Evolutionary conservation across 2,113 vertebrate species (phyloP).

Genomic region (Aegotheles bennettii): DNA sequence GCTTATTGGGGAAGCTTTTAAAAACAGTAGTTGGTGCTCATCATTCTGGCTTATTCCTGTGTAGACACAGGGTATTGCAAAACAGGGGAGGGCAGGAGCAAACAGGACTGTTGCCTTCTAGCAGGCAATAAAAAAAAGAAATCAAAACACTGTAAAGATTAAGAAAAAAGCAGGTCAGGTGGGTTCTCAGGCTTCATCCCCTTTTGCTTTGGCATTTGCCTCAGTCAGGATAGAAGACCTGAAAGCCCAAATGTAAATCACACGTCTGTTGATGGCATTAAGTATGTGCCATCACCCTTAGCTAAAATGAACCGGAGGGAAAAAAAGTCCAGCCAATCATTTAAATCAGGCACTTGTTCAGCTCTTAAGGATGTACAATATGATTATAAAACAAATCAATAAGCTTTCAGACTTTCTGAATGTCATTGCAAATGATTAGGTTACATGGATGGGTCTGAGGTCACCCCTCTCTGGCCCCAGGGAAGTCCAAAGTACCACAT

Average conservation of each 20-base stretch:
- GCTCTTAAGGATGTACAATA: conserved; percentile 17
- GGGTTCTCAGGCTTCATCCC: neutral
- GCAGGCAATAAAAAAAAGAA: neutral
- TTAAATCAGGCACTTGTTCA: neutral
- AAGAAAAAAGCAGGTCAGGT: neutral
- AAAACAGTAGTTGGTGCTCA: neutral
- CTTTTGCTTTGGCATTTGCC: neutral
- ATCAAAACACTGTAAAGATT: neutral
- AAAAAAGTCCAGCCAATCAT: neutral
- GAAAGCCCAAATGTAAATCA: neutral
- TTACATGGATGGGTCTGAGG: neutral
- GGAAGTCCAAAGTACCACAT: neutral
- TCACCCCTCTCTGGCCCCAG: neutral
- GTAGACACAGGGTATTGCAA: neutral
- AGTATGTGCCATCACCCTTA: neutral
- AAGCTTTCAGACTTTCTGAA: conserved; percentile 51
- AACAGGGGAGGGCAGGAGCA: neutral
- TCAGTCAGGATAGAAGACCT: neutral
- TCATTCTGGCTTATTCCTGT: neutral
- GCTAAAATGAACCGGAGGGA: neutral
- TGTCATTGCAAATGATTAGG: neutral
- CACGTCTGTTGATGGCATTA: neutral
- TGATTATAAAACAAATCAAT: conserved; percentile 52
- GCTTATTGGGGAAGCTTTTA: neutral
- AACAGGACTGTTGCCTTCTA: neutral